Base-by-base conservation (phyloP, 1,140 invertebrate genomes). In the Cotesia glomerata region DNA sequence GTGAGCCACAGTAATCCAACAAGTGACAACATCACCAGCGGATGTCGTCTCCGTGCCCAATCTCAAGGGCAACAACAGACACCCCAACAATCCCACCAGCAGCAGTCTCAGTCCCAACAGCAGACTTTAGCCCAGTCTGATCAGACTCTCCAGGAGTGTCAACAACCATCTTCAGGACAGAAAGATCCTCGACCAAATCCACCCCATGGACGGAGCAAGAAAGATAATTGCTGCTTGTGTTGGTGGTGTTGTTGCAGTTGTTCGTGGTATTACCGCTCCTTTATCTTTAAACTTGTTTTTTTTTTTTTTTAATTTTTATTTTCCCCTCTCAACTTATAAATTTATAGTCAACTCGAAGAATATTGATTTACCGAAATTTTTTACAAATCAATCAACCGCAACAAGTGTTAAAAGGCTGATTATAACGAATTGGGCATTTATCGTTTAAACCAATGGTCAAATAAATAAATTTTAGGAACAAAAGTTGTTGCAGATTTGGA, bases 231-330 rank as follows among this genome's bases (percentile, higher is more conserved):
- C 81, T 91, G 90, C 77, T 88, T 92, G 69, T 91, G 91, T 76
- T 92, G 91, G 90, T 92, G 91, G 80, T 92, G 91, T 80, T 92
- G 91, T 82, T 92, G 91, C 86, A 92, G 90, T 85, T 92, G 91
- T 87, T 90, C 90, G 84, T 92, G 91, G 91, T 91, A 89, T 82
- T 87, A 78, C 71, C 83, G 81, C 77, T 85, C 78, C 68, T 84
- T 52, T 71, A 74, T 7, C 39, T 45, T 9, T 45, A 2, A 11
- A 3, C 5, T 39, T 39, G 1, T 7, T 39, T 11, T 5, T 39
- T 45, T 45, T 9, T 45, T 45, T 45, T 8, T 39, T 39, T 39
- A 8, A 8, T 8, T 39, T 8, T 39, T 39, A 7, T 39, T 39
- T 39, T 5, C 9, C 5, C 36, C 36, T n/a, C n/a, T 2, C 26